phyloP scores from a whole-genome alignment of 2,113 vertebrate species.

The Gyps fulvus region DNA sequence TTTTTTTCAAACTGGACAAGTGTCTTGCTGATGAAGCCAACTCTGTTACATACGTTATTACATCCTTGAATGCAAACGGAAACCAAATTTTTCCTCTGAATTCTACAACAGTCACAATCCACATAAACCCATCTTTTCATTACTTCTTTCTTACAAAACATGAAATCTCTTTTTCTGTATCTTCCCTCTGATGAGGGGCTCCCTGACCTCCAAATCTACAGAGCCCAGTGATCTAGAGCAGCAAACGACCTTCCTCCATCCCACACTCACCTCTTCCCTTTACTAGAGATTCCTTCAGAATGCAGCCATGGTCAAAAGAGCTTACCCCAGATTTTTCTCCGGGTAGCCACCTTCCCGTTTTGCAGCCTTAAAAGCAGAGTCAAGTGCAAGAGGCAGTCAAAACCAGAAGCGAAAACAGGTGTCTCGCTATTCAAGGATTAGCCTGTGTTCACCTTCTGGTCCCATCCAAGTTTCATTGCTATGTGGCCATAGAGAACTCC shows the following conservation, averaged over 20 bases:
- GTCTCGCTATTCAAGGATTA: background rate
- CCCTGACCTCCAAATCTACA: background rate
- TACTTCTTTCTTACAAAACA: background rate
- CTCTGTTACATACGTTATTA: background rate
- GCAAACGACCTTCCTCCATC: background rate
- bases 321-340: background rate
- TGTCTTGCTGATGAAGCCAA: background rate
- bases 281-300: background rate
- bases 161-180: background rate
- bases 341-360: background rate
- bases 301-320: background rate
- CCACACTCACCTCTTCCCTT: background rate
- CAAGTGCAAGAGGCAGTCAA: background rate
- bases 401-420: background rate
- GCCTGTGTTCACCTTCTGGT: background rate
- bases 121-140: background rate
- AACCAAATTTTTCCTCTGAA: background rate
- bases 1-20: background rate
- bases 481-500: background rate
- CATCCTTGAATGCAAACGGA: background rate
- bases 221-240: background rate
- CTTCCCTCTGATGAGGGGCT: background rate
- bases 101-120: background rate
- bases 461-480: background rate
- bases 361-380: background rate